Percentiles rank a stretch among this genome's conserved stretches.
Evolutionary conservation across 2,888 invertebrate genomes (phyloP).

Genomic region (Ophioninae sp.): DNA sequence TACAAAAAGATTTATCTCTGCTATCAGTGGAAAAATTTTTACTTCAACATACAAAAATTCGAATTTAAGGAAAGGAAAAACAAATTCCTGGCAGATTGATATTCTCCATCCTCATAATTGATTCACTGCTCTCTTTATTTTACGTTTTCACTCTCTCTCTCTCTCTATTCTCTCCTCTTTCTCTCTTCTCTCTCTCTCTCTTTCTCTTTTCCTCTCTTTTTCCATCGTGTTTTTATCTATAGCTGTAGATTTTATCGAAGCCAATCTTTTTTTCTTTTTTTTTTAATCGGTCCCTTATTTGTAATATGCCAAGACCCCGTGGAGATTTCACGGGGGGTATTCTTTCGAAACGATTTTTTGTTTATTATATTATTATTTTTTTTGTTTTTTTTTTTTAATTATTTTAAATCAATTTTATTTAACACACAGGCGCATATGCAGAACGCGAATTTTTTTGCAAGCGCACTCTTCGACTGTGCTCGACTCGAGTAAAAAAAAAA

Average conservation of each 20-base stretch:
- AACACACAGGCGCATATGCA: slow-evolving; percentile 61
- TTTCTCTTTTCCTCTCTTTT: slow-evolving; percentile 43
- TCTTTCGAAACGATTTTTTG: slow-evolving; percentile 52
- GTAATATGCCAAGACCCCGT: slow-evolving; percentile 72
- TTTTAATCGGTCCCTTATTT: slow-evolving; percentile 71
- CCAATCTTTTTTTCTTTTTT: slow-evolving; percentile 54
- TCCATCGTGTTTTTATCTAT: slow-evolving; percentile 55
- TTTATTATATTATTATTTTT: neutral
- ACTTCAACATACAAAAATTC: neutral
- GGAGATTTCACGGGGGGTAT: slow-evolving; percentile 75
- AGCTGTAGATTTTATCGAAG: slow-evolving; percentile 60
- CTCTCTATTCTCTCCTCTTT: slow-evolving; percentile 43
- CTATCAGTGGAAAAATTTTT: neutral
- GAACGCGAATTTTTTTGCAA: slow-evolving; percentile 65
- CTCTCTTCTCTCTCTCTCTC: slow-evolving; percentile 19
- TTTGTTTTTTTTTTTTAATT: slow-evolving; percentile 66
- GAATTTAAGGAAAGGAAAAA: neutral
- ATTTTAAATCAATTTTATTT: slow-evolving; percentile 64
- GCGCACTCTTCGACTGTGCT: slow-evolving; percentile 47
- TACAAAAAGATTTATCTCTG: slow-evolving; percentile 33
- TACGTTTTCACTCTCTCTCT: slow-evolving; percentile 13
- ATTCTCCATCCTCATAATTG: slow-evolving; percentile 22
- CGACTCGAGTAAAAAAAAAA: slow-evolving; percentile 35
- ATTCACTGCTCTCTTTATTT: slow-evolving; percentile 41
- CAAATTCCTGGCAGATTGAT: neutral